Evolutionary conservation across 2,797 vertebrate species (phyloP).

Genomic region (Neosalanx taihuensis): DNA sequence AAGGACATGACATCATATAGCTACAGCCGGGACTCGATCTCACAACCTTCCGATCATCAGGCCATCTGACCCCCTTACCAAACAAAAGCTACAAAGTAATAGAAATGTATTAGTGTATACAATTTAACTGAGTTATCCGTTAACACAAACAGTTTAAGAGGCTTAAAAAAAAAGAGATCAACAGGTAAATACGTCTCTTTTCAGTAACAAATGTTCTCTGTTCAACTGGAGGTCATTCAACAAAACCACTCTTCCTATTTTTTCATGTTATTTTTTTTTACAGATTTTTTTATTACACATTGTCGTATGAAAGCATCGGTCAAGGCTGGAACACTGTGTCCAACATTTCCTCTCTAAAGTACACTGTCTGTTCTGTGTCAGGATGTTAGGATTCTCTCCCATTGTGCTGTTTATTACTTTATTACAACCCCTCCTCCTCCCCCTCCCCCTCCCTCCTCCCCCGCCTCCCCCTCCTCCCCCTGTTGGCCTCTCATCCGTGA

Average conservation of each 20-base stretch:
- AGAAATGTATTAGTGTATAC: too few relatives aligned
- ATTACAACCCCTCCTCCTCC: constrained; percentile 49
- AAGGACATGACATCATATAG: too few relatives aligned
- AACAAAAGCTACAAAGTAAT: too few relatives aligned
- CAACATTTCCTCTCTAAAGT: constrained; percentile 24
- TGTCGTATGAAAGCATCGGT: constrained; percentile 40
- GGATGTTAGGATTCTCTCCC: constrained; percentile 40
- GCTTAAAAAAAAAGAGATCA: neutral
- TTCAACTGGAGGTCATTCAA: constrained; percentile 11
- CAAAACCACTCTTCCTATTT: neutral
- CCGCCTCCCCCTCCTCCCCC: constrained; percentile 38
- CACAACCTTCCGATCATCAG: too few relatives aligned
- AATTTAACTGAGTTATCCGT: too few relatives aligned
- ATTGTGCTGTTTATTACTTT: constrained; percentile 57
- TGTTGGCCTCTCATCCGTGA: constrained; percentile 43
- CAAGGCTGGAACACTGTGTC: constrained; percentile 22
- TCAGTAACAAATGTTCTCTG: neutral
- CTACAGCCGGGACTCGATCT: too few relatives aligned
- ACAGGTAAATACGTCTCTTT: neutral
- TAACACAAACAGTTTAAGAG: neutral
- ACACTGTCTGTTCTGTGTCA: constrained; percentile 29
- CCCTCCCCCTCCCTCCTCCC: constrained; percentile 22
- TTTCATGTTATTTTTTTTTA: neutral
- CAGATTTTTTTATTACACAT: constrained; percentile 5
- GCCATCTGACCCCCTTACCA: too few relatives aligned